Evolutionary conservation across 2,797 vertebrate genomes (phyloP).

Genomic region (Rhinichthys osculus): DNA sequence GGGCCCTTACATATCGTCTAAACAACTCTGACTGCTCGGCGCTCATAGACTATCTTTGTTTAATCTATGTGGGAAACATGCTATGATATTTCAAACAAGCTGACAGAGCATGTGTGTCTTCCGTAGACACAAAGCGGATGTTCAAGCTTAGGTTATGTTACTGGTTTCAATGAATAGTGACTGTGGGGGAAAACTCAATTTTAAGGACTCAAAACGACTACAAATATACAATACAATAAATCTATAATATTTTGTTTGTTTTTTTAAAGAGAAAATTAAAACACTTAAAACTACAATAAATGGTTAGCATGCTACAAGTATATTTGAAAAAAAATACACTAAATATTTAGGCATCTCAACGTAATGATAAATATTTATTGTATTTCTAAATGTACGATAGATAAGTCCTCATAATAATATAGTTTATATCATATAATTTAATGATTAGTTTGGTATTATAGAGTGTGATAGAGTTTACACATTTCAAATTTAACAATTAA

Average conservation of each 20-base stretch:
- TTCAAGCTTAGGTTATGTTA: not conserved
- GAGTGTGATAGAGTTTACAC: not conserved
- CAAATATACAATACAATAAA: not conserved
- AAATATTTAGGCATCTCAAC: not conserved
- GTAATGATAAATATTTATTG: not conserved
- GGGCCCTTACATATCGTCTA: not conserved
- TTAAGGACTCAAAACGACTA: not conserved
- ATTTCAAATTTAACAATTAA: not conserved
- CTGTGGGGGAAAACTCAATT: not conserved
- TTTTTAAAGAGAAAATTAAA: too few species aligned
- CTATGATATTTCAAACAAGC: slow-evolving; percentile 17
- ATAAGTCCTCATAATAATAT: not conserved
- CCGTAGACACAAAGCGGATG: slow-evolving; percentile 9
- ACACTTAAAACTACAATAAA: not conserved
- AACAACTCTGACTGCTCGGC: slow-evolving; percentile 23
- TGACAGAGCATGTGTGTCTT: slow-evolving; percentile 26
- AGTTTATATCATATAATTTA: not conserved
- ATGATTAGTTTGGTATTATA: not conserved
- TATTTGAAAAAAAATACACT: too few species aligned
- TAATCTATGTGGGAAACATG: slow-evolving; percentile 28
- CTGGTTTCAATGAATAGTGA: slow-evolving; percentile 7
- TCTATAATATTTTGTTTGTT: not conserved
- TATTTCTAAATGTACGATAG: not conserved
- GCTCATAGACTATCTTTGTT: not conserved
- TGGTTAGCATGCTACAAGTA: not conserved